A percentile compares a stretch with the other conserved stretches of the same genome.
These are phyloP conservation scores for Polydesmus complanatus DNA, from an alignment of 2,888 invertebrate species.

Conservation along the genomic window DNA sequence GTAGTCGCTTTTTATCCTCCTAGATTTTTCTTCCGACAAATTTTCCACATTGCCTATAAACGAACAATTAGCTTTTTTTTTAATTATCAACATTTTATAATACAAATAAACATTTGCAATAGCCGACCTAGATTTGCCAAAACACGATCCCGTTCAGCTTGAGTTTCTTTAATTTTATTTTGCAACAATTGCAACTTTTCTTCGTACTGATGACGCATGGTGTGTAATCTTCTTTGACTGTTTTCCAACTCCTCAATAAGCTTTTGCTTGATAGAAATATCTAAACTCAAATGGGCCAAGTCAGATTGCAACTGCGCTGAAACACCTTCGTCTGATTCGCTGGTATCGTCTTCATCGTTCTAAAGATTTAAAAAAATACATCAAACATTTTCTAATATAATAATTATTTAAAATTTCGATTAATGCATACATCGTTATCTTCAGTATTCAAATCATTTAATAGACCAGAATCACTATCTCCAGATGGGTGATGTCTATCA, in stretches of 20 bases:
- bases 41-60: constrained; percentile 20
- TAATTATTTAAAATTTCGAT: background rate
- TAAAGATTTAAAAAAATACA: no score
- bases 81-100: no score
- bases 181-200: constrained; percentile 72
- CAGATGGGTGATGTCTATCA: background rate
- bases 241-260: constrained; percentile 85
- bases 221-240: constrained; percentile 69
- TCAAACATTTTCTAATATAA: no score
- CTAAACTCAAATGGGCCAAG: constrained; percentile 73
- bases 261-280: constrained; percentile 87
- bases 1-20: constrained; percentile 74
- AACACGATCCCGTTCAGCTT: constrained; percentile 80
- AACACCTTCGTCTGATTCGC: constrained; percentile 23
- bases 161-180: constrained; percentile 69
- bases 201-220: constrained; percentile 81
- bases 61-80: no score
- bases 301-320: constrained; percentile 39
- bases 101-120: no score
- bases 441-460: background rate
- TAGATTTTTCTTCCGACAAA: constrained; percentile 39
- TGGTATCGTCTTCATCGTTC: constrained; percentile 11
- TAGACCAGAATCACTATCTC: background rate
- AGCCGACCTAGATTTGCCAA: constrained; percentile 36
- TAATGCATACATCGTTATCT: background rate